Base-by-base conservation (phyloP, 2,797 vertebrate genomes). In the Cirrhinus mrigala region DNA sequence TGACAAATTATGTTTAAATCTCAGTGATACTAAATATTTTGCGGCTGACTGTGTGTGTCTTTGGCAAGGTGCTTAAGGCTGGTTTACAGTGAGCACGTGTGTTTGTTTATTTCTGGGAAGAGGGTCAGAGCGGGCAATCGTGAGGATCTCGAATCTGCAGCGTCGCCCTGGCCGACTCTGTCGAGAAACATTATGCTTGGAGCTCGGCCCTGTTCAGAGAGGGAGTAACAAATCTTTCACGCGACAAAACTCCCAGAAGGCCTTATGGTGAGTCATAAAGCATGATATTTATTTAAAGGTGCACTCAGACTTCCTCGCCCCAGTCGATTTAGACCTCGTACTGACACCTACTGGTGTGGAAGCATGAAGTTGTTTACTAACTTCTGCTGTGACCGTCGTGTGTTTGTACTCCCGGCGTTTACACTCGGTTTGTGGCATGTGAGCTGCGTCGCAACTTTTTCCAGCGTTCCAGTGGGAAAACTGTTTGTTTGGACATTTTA, bases 101-200 rank as follows among this genome's bases (percentile, higher is more conserved):
- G 79, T 88, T 79, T 87, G 81, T 85, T 88, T 78, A 64, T 20
- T 66, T 88, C 81, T 40, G 82, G 76, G 56, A 85, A 78, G 64
- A 78, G 40, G 74, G 52, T 78, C 52, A 56, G 58, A 68, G 71
- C 74, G 27, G 66, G n/a, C 33, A 37, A 66, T 46, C 44, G 27
- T 44, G 40, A 50, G 69, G 24, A 48, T 46, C 29, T 27, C 52
- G 44, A 48, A 56, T 24, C 40, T 69, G 44, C 52, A 82, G 66
- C 7, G 24, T 66, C 56, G 44, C 24, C 69, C 60, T 22, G 27
- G 40, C 78, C 71, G 22, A 22, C 77, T 40, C 48, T 54, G 22
- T 22, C 14, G 10, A n/a, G 58, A 74, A 70, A 88, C 74, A 64
- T 83, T 69, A 71, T 37, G 62, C 33, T 71, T 76, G 85, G 81